A percentile compares a stretch with the other conserved stretches of the same genome.
These are phyloP conservation scores for Cosmopolites sordidus DNA, from an alignment of 2,888 invertebrate species.

Conservation along the genomic window DNA sequence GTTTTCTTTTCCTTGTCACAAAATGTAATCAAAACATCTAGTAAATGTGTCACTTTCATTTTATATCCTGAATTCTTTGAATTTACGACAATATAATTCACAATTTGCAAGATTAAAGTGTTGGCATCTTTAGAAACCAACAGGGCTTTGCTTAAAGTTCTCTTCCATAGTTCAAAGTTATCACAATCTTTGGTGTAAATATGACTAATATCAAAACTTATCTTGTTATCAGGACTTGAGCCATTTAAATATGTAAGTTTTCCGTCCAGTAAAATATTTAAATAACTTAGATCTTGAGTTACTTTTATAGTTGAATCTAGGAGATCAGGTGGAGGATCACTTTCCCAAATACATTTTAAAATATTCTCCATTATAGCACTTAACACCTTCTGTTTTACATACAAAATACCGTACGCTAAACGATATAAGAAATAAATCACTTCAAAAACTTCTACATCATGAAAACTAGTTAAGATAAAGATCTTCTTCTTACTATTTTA, in stretches of 20 bases:
- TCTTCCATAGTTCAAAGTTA: constrained; percentile 15
- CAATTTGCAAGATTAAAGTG: constrained; percentile 1
- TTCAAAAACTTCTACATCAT: too few relatives aligned
- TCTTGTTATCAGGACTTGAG: constrained; percentile 5
- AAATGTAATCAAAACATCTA: constrained; percentile 11
- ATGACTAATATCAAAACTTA: constrained; percentile 9
- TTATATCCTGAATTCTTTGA: neutral
- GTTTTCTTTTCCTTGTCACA: constrained; percentile 8
- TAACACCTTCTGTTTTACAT: neutral
- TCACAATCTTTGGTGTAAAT: constrained; percentile 12
- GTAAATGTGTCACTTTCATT: constrained; percentile 7
- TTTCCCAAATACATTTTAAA: constrained; percentile 4
- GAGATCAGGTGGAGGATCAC: constrained; percentile 6
- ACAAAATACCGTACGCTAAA: too few relatives aligned
- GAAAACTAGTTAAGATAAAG: too few relatives aligned
- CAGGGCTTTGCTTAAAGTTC: constrained; percentile 15
- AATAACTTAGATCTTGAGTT: constrained; percentile 8
- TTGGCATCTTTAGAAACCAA: constrained; percentile 11
- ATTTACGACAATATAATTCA: constrained; percentile 5
- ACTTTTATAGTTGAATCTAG: constrained; percentile 13
- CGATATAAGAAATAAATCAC: too few relatives aligned
- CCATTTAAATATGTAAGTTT: constrained; percentile 5
- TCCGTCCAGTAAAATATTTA: constrained; percentile 13
- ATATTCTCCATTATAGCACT: constrained; percentile 1
- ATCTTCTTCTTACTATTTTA: too few relatives aligned